These are phyloP conservation scores for Bradypus variegatus DNA, from an alignment of 2,797 vertebrate genomes.

Conservation along the genomic window DNA sequence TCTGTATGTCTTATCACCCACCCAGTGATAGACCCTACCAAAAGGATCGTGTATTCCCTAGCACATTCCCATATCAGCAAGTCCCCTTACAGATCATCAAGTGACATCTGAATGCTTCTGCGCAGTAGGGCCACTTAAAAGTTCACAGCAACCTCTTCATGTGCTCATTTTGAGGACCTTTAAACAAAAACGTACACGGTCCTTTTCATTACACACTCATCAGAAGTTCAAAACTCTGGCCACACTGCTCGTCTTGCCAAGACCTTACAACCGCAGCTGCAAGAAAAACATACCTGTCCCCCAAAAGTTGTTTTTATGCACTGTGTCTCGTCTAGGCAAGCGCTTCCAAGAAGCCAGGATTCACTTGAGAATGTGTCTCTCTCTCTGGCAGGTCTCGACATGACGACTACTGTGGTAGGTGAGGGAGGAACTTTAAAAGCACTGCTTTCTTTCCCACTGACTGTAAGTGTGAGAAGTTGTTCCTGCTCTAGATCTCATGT, in stretches of 20 bases:
- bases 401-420: conserved; percentile 94
- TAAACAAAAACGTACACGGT: conserved; percentile 86
- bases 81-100: conserved; percentile 97
- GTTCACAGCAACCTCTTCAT: conserved; percentile 94
- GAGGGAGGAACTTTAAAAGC: conserved; percentile 94
- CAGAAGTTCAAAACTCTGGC: conserved; percentile 93
- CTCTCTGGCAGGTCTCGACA: conserved; percentile 99
- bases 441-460: conserved; percentile 85
- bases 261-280: conserved; percentile 91
- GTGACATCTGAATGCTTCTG: conserved; percentile 99
- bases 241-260: conserved; percentile 99
- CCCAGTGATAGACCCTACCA: conserved; percentile 83
- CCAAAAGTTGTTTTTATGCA: conserved; percentile 83
- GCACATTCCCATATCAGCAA: conserved; percentile 90
- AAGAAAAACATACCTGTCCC: conserved; percentile 85
- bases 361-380: conserved; percentile 99
- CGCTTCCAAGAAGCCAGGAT: conserved; percentile 98
- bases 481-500: conserved; percentile 86
- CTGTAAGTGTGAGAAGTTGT: conserved; percentile 82
- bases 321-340: conserved; percentile 97
- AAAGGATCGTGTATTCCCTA: conserved; percentile 91
- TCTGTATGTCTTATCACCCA: conserved; percentile 77
- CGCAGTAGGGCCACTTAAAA: conserved; percentile 94
- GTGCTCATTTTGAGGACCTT: conserved; percentile 92
- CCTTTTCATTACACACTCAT: conserved; percentile 89